Evolutionary conservation across 2,888 invertebrate genomes (phyloP).

Genomic region (Thymelicus acteon): DNA sequence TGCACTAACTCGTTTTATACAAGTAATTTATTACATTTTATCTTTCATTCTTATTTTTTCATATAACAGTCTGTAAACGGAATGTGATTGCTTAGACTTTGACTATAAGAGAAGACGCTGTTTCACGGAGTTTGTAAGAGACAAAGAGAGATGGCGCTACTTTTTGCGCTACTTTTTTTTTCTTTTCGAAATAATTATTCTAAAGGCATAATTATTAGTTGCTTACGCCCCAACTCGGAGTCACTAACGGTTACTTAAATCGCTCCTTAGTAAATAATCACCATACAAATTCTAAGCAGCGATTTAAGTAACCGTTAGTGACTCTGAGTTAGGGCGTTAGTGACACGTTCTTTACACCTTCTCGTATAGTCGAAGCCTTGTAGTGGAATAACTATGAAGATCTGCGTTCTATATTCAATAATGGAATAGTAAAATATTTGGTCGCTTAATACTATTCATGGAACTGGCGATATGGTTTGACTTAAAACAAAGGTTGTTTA

Average conservation of each 20-base stretch:
- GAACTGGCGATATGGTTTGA: slow-evolving; percentile 7
- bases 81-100: slow-evolving; percentile 53
- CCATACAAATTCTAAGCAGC: too few relatives aligned
- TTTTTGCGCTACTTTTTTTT: too few relatives aligned
- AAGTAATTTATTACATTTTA: slow-evolving; percentile 43
- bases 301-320: too few relatives aligned
- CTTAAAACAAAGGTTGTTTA: background rate
- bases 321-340: too few relatives aligned
- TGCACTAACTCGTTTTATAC: slow-evolving; percentile 43
- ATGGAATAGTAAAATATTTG: slow-evolving; percentile 45
- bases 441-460: slow-evolving; percentile 37
- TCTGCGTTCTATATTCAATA: slow-evolving; percentile 21
- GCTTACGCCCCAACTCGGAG: too few relatives aligned
- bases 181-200: too few relatives aligned
- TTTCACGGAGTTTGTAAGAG: background rate
- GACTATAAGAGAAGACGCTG: slow-evolving; percentile 1
- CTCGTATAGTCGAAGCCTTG: slow-evolving; percentile 4
- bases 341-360: background rate
- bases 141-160: too few relatives aligned
- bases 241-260: too few relatives aligned
- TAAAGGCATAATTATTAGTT: too few relatives aligned
- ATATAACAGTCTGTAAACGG: slow-evolving; percentile 62
- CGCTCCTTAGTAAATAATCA: too few relatives aligned
- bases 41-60: too few relatives aligned
- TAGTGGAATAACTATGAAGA: slow-evolving; percentile 21